Evolutionary conservation across 2,888 invertebrate genomes (phyloP), one percentile per base, ranked within the genome.

Genomic region (Balanococcus diminutus): DNA sequence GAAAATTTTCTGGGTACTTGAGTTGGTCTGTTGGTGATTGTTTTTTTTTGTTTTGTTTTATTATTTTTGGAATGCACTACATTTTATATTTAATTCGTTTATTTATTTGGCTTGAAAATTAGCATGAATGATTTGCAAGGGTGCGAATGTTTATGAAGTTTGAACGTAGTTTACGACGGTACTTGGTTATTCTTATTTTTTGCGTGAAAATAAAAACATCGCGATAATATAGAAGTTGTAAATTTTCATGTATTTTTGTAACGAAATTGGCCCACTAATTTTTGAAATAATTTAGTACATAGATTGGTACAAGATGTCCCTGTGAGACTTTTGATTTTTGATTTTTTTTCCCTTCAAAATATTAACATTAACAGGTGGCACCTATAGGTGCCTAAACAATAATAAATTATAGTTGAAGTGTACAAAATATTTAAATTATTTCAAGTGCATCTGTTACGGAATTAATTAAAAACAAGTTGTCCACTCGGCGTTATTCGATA

Each of bases 391-490:
- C 19, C 51, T n/a, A 51, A 19, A n/a, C 4, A 51, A 19, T 8
- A 19, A 51, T 51, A 51, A 51, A 19, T n/a, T 4, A 51, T 51
- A 5, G 42, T 19, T 51, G 19, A 51, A 51, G 19, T 8, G 6
- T 5, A 51, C n/a, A 51, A 51, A n/a, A 28, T 67, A 28, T 67
- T 67, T 67, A 67, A 56, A 56, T 56, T 56, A 56, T 56, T 11
- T 67, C 28, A 11, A 22, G 28, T 32, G 31, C 75, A 75, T 75
- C 75, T 75, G 75, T 75, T 75, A 75, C 75, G 6, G 32, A 75
- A 75, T 32, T 32, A 75, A 75, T 75, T 32, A 75, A 75, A 75
- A 75, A 32, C 75, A 22, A 75, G 75, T 75, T 75, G 75, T 75
- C 75, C 22, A 75, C 75, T 75, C 9, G 67, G 28, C n/a, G 75